Percentiles rank a stretch among this genome's conserved stretches.
These are phyloP conservation scores for Therioaphis trifolii DNA, from an alignment of 2,888 invertebrate species.

Conservation along the genomic window DNA sequence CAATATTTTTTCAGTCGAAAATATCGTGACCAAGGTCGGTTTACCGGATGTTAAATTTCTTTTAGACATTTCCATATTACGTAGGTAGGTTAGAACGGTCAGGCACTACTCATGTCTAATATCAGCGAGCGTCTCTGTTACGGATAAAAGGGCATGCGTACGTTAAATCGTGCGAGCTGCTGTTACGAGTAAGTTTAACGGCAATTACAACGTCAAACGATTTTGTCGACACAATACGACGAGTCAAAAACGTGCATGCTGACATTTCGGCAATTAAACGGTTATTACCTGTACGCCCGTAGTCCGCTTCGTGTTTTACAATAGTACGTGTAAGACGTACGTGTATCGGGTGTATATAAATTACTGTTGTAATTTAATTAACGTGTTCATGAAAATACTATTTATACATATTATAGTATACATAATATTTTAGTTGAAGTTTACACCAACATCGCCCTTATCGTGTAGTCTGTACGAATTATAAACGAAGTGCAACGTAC, in stretches of 20 bases:
- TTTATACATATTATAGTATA: no score
- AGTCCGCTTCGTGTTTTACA: background rate
- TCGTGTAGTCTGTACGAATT: no score
- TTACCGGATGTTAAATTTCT: slow-evolving; percentile 39
- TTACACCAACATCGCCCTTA: no score
- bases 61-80: background rate
- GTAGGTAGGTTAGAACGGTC: background rate
- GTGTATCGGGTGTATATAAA: no score
- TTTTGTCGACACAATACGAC: background rate
- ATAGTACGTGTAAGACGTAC: background rate
- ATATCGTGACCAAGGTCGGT: slow-evolving; percentile 50
- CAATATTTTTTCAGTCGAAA: slow-evolving; percentile 1
- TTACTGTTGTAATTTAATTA: no score
- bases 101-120: background rate
- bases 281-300: background rate
- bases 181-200: background rate
- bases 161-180: slow-evolving; percentile 5
- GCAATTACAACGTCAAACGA: slow-evolving; percentile 43
- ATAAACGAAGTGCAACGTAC: no score
- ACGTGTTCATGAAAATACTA: no score
- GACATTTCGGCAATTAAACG: slow-evolving; percentile 24
- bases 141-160: background rate
- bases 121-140: background rate
- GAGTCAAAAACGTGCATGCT: slow-evolving; percentile 28
- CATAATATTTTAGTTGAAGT: no score